These are phyloP conservation scores for Meteorus sp. DNA, from an alignment of 1,140 invertebrate genomes.

Conservation along the genomic window DNA sequence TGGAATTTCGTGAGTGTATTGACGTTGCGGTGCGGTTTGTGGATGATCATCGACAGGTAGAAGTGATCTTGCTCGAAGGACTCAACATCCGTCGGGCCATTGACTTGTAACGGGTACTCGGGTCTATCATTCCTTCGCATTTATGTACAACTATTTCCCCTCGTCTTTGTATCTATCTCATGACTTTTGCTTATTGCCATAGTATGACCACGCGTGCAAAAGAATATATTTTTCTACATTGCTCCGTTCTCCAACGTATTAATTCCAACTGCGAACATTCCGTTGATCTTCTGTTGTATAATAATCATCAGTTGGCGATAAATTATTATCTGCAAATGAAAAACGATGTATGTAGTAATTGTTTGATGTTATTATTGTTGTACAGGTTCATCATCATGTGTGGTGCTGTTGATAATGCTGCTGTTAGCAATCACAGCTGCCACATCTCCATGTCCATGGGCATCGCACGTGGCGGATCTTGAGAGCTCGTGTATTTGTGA, in stretches of 20 bases:
- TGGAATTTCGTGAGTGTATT: no score
- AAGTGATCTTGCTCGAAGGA: conserved; percentile 21
- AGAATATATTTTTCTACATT: no score
- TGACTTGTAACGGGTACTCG: conserved; percentile 50
- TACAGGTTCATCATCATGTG: conserved; percentile 33
- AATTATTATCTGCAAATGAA: no score
- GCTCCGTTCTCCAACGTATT: no score
- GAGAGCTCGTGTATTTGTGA: conserved; percentile 88
- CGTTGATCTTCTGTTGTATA: no score
- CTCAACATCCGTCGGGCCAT: conserved; percentile 34
- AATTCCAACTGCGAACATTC: no score
- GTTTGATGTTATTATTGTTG: no score
- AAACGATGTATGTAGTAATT: no score
- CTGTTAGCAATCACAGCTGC: conserved; percentile 35
- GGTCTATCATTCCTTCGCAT: conserved; percentile 29
- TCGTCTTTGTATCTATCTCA: neutral
- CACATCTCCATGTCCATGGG: conserved; percentile 82
- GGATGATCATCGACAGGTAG: conserved; percentile 31
- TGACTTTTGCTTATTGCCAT: no score
- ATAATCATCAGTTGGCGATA: no score
- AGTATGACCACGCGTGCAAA: no score
- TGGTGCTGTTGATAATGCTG: conserved; percentile 34
- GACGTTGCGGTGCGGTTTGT: neutral
- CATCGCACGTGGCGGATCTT: conserved; percentile 68
- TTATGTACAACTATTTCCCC: conserved; percentile 17